Base-by-base conservation (phyloP, 1,140 invertebrate genomes). In the Probaryconus sp. region DNA sequence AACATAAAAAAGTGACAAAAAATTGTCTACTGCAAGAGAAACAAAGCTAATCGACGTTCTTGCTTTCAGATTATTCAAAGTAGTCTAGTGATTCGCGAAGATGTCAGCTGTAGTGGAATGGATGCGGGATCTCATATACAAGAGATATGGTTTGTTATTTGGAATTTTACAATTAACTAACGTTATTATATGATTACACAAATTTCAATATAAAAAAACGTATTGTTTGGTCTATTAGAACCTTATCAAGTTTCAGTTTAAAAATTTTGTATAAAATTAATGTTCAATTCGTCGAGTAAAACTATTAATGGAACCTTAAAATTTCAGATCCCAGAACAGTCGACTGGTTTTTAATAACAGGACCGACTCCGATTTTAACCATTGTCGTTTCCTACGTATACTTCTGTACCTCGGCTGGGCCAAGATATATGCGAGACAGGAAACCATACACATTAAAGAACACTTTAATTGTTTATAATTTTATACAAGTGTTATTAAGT, bases 271-370 rank as follows among this genome's bases (percentile, higher is more conserved):
- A n/a, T n/a, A n/a, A 33, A 51, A 21, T 17, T 31, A 10, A 37
- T 37, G n/a, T n/a, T n/a, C n/a, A n/a, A n/a, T n/a, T n/a, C n/a
- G n/a, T n/a, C n/a, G n/a, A n/a, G n/a, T n/a, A n/a, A n/a, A n/a
- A n/a, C n/a, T n/a, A n/a, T 24, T 24, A 24, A 24, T 4, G 21
- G 3, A 4, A 24, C 21, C 21, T 24, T 24, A 24, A 24, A 64
- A 79, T 91, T 90, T n/a, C 88, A 95, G 95, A 97, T 91, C 92
- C 92, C 7, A 89, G 95, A 58, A 96, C 96, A 9, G 90, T 90
- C 60, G 91, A 94, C 77, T 98, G 96, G 96, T 92, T 94, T 76
- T 86, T 98, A 6, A 92, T 95, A 83, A 90, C 92, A 14, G 91
- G 93, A 3, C 95, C 94, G n/a, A 91, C 91, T 9, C 94, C 95